Conservation (phyloP, 2,797 vertebrate species). For the Sandelia bainsii region DNA sequence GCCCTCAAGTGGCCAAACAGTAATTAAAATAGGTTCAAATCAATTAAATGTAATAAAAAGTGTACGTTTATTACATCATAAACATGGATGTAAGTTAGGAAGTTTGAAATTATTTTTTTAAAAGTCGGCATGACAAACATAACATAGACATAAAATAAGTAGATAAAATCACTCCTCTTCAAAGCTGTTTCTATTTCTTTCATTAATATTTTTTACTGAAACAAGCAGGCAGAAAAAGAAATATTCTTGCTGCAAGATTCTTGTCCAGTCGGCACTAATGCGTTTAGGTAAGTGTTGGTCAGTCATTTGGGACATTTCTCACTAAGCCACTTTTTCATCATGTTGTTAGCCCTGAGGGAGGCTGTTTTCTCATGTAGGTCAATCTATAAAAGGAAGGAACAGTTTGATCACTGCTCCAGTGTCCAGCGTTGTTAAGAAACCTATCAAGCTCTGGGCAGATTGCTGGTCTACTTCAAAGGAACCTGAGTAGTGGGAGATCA, state of each 20-base stretch:
- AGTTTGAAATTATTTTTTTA: no score
- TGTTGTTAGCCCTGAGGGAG: slow-evolving; percentile 55
- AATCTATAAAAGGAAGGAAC: slow-evolving; percentile 55
- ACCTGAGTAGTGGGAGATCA: slow-evolving; percentile 47
- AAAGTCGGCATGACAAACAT: no score
- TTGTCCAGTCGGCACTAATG: not conserved
- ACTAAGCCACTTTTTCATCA: slow-evolving; percentile 53
- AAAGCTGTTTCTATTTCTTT: not conserved
- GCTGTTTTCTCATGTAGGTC: slow-evolving; percentile 57
- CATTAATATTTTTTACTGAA: not conserved
- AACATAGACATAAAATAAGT: not conserved
- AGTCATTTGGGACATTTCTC: slow-evolving; percentile 46
- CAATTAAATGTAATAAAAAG: no score
- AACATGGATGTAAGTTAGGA: no score
- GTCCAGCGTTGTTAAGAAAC: slow-evolving; percentile 56
- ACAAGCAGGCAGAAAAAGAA: not conserved
- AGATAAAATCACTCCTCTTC: not conserved
- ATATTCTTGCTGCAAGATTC: not conserved
- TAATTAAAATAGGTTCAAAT: no score
- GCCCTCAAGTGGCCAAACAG: no score
- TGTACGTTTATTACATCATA: no score
- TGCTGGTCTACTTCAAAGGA: slow-evolving; percentile 66
- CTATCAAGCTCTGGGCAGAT: slow-evolving; percentile 40
- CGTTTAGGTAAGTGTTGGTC: slow-evolving; percentile 27
- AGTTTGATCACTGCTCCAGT: slow-evolving; percentile 54